Conservation (phyloP, 2,888 invertebrate genomes). For the Athrips mouffetella region DNA sequence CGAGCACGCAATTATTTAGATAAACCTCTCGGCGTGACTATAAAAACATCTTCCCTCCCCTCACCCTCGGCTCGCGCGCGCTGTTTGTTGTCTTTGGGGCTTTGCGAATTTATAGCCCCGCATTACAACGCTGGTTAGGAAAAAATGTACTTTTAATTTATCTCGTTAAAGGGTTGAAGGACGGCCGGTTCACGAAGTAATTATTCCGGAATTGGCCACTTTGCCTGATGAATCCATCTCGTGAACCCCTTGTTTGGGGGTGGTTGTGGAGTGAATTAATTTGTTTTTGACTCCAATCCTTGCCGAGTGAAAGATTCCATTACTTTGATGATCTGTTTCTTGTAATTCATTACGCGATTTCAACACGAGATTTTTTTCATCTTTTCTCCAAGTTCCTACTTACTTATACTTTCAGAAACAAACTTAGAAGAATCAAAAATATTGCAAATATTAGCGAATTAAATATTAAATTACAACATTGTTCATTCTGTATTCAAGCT, state of each 20-base stretch:
- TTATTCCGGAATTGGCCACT: conserved; percentile 78
- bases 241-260: conserved; percentile 59
- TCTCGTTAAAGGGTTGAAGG: conserved; percentile 79
- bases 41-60: conserved; percentile 76
- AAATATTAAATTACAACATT: no score
- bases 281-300: conserved; percentile 61
- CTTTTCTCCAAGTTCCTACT: no score
- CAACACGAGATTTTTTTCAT: conserved; percentile 6
- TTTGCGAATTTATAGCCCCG: conserved; percentile 72
- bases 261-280: conserved; percentile 69
- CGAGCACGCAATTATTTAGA: conserved; percentile 78
- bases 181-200: conserved; percentile 74
- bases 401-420: no score
- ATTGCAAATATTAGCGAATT: no score
- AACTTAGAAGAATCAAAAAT: no score
- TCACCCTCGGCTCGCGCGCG: conserved; percentile 43
- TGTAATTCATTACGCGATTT: conserved; percentile 34
- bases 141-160: conserved; percentile 79
- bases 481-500: no score
- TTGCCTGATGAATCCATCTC: conserved; percentile 75
- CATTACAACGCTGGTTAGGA: conserved; percentile 73
- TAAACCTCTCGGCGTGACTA: conserved; percentile 77
- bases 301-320: conserved; percentile 68
- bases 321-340: conserved; percentile 46
- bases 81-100: conserved; percentile 76